Percentiles rank a stretch among this genome's conserved stretches.
These are phyloP conservation scores for Gallirallus australis DNA, from an alignment of 2,797 vertebrate species.

Conservation along the genomic window DNA sequence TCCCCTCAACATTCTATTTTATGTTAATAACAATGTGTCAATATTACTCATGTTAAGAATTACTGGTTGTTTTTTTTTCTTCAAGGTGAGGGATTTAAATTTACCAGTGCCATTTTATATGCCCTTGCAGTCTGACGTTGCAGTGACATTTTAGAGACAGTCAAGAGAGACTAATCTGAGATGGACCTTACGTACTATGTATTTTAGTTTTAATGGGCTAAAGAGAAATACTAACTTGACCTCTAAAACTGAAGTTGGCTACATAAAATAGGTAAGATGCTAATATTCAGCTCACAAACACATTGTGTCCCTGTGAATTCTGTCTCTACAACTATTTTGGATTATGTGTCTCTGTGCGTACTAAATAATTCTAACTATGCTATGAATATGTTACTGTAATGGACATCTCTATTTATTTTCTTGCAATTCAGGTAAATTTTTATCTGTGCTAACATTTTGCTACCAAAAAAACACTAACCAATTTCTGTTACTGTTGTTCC, in stretches of 20 bases:
- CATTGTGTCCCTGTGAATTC: not conserved
- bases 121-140: not conserved
- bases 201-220: not conserved
- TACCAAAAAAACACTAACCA: not conserved
- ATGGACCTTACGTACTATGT: not conserved
- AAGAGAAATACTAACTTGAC: not conserved
- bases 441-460: not conserved
- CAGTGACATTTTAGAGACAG: not conserved
- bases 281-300: not conserved
- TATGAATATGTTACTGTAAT: not conserved
- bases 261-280: not conserved
- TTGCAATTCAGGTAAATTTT: not conserved
- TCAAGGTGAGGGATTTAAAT: not conserved
- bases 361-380: not conserved
- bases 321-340: not conserved
- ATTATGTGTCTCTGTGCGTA: not conserved
- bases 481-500: not conserved
- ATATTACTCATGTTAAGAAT: fast-evolving
- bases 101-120: not conserved
- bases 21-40: not conserved
- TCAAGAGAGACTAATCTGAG: not conserved
- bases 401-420: not conserved
- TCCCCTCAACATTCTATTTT: not conserved
- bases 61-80: not conserved
- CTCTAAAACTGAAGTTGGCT: not conserved